A percentile compares a stretch with the other conserved stretches of the same genome.
These are phyloP conservation scores for Drosophila siamana DNA, from an alignment of 2,888 invertebrate genomes.

Conservation along the genomic window DNA sequence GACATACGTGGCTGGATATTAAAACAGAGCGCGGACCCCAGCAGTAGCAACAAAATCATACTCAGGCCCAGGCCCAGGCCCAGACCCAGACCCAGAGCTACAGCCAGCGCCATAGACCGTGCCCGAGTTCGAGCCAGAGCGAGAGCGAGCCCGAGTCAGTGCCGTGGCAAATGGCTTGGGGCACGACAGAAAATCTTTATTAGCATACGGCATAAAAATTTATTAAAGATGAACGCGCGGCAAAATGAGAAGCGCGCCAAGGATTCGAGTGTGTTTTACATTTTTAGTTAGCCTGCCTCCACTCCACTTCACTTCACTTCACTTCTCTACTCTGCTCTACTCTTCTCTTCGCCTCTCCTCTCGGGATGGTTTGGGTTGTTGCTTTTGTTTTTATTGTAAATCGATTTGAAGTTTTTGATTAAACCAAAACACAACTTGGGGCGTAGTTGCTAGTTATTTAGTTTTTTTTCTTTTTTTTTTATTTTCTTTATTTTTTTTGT, in stretches of 20 bases:
- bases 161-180: constrained; percentile 62
- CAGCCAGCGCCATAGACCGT: constrained; percentile 14
- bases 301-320: constrained; percentile 6
- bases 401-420: constrained; percentile 79
- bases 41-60: constrained; percentile 24
- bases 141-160: constrained; percentile 4
- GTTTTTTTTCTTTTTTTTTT: constrained; percentile 34
- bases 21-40: constrained; percentile 58
- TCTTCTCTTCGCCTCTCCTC: too few species aligned
- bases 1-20: constrained; percentile 82
- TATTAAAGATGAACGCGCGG: constrained; percentile 77
- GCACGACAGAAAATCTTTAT: constrained; percentile 79
- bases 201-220: constrained; percentile 81
- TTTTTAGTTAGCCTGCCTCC: constrained; percentile 53
- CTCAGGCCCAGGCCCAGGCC: not conserved
- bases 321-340: too few species aligned
- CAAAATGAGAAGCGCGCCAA: constrained; percentile 54
- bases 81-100: constrained; percentile 2
- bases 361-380: not conserved
- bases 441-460: constrained; percentile 62
- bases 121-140: not conserved
- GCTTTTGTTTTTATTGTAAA: constrained; percentile 68
- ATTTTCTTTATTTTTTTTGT: constrained; percentile 18
- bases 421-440: constrained; percentile 59
- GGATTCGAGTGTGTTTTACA: constrained; percentile 48